Conservation (phyloP, 1,140 invertebrate genomes). For the Fopius arisanus region DNA sequence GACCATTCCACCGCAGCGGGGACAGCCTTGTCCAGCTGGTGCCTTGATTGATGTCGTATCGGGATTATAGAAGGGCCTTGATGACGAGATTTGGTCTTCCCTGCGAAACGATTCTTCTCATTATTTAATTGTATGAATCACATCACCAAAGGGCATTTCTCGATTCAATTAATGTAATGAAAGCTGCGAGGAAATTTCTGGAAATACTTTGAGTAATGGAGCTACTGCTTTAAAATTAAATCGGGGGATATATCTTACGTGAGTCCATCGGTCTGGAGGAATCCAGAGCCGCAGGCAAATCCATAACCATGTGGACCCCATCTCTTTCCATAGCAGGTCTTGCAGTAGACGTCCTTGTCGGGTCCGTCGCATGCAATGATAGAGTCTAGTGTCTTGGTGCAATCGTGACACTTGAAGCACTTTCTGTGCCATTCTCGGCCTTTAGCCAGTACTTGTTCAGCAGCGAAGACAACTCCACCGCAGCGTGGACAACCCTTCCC, state of each 20-base stretch:
- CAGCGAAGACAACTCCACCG: slow-evolving; percentile 88
- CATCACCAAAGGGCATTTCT: too few species aligned
- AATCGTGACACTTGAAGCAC: slow-evolving; percentile 96
- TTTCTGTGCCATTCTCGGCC: slow-evolving; percentile 96
- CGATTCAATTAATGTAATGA: too few species aligned
- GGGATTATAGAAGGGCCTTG: slow-evolving; percentile 80
- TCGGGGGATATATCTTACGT: slow-evolving; percentile 69
- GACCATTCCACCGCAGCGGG: slow-evolving; percentile 90
- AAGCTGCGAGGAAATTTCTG: too few species aligned
- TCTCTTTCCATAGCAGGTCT: slow-evolving; percentile 90
- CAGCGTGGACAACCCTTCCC: slow-evolving; percentile 90
- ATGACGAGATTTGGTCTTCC: slow-evolving; percentile 81
- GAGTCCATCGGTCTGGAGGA: slow-evolving; percentile 87
- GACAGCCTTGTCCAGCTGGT: slow-evolving; percentile 86
- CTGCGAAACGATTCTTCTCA: slow-evolving; percentile 56
- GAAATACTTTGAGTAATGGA: too few species aligned
- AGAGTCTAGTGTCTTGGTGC: slow-evolving; percentile 90
- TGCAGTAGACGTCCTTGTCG: slow-evolving; percentile 91
- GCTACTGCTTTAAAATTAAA: too few species aligned
- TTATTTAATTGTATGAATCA: too few species aligned
- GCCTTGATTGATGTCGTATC: slow-evolving; percentile 90
- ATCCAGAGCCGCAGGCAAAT: slow-evolving; percentile 93
- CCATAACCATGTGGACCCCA: slow-evolving; percentile 96
- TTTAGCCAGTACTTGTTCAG: slow-evolving; percentile 88
- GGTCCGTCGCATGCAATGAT: slow-evolving; percentile 93